phyloP scores from a whole-genome alignment of 2,113 vertebrate species.

The Arizona elegans region DNA sequence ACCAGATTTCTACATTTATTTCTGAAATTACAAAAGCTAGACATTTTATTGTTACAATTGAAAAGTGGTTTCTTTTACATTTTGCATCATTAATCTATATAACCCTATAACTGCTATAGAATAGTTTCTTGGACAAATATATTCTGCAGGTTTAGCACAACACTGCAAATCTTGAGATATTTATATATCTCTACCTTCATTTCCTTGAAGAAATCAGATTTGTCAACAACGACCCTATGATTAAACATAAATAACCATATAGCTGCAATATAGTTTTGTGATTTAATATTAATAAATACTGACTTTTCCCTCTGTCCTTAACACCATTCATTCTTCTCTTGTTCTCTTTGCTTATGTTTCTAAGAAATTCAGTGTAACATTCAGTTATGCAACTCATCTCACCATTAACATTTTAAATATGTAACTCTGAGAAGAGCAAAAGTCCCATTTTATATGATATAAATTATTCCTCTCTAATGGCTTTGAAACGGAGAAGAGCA shows the following conservation, averaged over 20 bases:
- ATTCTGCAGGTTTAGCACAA: not conserved
- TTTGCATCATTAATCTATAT: not conserved
- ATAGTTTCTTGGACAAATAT: not conserved
- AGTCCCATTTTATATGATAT: not conserved
- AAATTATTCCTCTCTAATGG: not conserved
- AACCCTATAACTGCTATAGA: not conserved
- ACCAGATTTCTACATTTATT: not conserved
- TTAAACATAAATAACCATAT: not conserved
- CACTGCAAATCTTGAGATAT: not conserved
- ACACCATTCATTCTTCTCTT: not conserved
- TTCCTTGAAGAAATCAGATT: not conserved
- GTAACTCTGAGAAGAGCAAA: not conserved
- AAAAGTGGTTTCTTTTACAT: not conserved
- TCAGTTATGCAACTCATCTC: not conserved
- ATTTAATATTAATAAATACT: not conserved
- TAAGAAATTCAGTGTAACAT: not conserved
- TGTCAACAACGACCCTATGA: not conserved
- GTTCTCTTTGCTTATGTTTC: not conserved
- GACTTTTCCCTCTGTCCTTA: not conserved
- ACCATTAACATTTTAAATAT: not conserved
- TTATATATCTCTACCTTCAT: not conserved
- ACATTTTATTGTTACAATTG: not conserved
- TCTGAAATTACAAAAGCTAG: not conserved
- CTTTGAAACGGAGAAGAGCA: too few species aligned
- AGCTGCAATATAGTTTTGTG: not conserved